phyloP scores from a whole-genome alignment of 2,888 invertebrate genomes.

The Cataglyphis altisquamis region DNA sequence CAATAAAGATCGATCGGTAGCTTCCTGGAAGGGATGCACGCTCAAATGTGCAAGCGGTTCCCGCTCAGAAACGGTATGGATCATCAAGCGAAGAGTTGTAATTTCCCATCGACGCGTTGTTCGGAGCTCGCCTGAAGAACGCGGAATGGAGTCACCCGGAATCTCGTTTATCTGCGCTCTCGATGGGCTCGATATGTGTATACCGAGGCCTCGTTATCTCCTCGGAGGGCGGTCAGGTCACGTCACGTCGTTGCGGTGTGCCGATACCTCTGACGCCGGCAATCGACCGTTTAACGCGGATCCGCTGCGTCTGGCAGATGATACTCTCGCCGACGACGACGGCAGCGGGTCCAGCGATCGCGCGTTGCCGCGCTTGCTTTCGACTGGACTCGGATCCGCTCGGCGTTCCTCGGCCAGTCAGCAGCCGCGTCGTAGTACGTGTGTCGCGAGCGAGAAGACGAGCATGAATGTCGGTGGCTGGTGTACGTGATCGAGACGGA shows the following conservation, averaged over 20 bases:
- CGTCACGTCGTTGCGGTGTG: not conserved
- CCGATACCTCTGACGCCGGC: constrained; percentile 19
- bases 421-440: constrained; percentile 44
- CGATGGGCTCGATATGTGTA: not conserved
- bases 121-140: not conserved
- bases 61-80: constrained; percentile 13
- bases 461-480: constrained; percentile 8
- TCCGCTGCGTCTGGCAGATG: constrained; percentile 50
- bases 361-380: constrained; percentile 28
- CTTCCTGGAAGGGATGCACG: constrained; percentile 24
- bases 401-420: constrained; percentile 27
- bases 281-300: constrained; percentile 31
- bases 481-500: constrained; percentile 49
- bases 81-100: constrained; percentile 18
- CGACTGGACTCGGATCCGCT: constrained; percentile 30
- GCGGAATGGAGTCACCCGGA: not conserved
- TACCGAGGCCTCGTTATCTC: constrained; percentile 32
- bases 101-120: constrained; percentile 11
- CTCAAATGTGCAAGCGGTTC: constrained; percentile 3
- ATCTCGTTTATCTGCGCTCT: constrained; percentile 30
- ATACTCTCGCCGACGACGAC: not conserved
- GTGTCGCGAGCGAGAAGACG: constrained; percentile 34
- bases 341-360: constrained; percentile 18
- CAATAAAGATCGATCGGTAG: constrained; percentile 24
- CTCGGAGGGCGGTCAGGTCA: not conserved